Percentiles rank a stretch among this genome's conserved stretches.
Evolutionary conservation across 1,140 invertebrate genomes (phyloP).

Genomic region (Monochamus saltuarius): DNA sequence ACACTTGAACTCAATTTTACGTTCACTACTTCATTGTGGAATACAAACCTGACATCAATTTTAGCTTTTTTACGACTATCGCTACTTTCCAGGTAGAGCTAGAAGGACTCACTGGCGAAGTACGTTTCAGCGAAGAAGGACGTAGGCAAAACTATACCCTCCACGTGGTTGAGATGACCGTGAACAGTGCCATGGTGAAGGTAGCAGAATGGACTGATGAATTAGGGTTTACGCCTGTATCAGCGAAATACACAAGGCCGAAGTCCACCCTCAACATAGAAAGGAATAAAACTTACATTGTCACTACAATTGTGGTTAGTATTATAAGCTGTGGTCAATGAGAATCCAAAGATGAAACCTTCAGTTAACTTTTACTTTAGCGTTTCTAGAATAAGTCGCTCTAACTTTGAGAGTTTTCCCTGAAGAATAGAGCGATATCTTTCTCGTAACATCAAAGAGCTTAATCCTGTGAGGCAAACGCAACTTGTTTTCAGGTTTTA

Average conservation of each 20-base stretch:
- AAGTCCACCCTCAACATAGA: slow-evolving; percentile 72
- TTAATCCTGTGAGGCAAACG: too few species aligned
- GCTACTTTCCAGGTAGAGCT: slow-evolving; percentile 74
- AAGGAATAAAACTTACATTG: slow-evolving; percentile 86
- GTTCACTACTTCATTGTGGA: slow-evolving; percentile 1
- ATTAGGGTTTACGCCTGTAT: slow-evolving; percentile 72
- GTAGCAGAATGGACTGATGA: slow-evolving; percentile 92
- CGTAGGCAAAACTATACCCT: slow-evolving; percentile 86
- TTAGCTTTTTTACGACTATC: background rate
- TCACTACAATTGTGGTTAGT: slow-evolving; percentile 88
- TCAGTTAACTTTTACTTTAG: too few species aligned
- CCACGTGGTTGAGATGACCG: slow-evolving; percentile 90
- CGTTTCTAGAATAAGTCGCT: too few species aligned
- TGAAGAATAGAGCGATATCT: too few species aligned
- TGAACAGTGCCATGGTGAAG: slow-evolving; percentile 75
- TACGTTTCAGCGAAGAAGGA: slow-evolving; percentile 85
- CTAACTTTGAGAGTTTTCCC: too few species aligned
- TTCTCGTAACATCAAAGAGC: too few species aligned
- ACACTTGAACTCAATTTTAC: background rate
- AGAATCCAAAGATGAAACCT: too few species aligned
- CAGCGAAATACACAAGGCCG: slow-evolving; percentile 75
- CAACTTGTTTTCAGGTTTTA: too few species aligned
- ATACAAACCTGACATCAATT: background rate
- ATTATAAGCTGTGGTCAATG: too few species aligned
- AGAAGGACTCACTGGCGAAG: slow-evolving; percentile 86